Base-by-base conservation (phyloP, 30 jellyfish, hydroid and myxozoan species). In the Aurelia aurita complex sp. Pacific region DNA sequence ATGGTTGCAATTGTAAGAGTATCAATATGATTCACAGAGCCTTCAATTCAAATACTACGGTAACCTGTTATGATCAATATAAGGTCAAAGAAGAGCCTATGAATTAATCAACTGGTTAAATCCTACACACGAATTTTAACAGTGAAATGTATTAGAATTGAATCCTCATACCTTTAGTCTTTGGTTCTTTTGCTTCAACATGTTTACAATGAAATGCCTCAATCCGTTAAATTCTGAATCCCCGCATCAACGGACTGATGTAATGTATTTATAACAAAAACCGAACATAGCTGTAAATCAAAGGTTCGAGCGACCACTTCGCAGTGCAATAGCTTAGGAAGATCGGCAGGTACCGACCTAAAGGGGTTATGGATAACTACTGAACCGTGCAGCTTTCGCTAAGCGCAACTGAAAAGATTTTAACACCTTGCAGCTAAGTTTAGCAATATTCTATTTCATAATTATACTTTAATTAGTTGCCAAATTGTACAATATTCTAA, bases 331-430 rank as follows among this genome's bases (percentile, higher is more conserved):
- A 64, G 68, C 57, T 38, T 40, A 63, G 50, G 67, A 77, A 46
- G 40, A 35, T 33, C 43, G 67, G 77, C 90, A 81, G 90, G 90
- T 81, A 40, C 68, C 65, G 83, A 81, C 83, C 82, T 75, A 46
- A 69, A 50, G 23, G 83, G 90, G 90, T 81, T 68, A 81, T 81
- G 90, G 38, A 42, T 69, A 73, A 35, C 33, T 10, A 67, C 74
- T 67, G 90, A 60, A 67, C 77, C 83, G 90, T 69, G 90, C 89
- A 42, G 38, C 81, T 40, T 15, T 5, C 62, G 40, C 46, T 64
- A 46, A 46, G 8, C 15, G 57, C 57, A 46, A 46, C 57, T 46
- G 57, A 46, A 46, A 46, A 46, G 11, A 46, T 9, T 7, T 46
- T 46, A 8, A 46, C 57, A 46, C 57, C 57, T 46, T 46, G 57